phyloP scores from a whole-genome alignment of 2,888 invertebrate genomes.

The Taphrorychus bicolor region DNA sequence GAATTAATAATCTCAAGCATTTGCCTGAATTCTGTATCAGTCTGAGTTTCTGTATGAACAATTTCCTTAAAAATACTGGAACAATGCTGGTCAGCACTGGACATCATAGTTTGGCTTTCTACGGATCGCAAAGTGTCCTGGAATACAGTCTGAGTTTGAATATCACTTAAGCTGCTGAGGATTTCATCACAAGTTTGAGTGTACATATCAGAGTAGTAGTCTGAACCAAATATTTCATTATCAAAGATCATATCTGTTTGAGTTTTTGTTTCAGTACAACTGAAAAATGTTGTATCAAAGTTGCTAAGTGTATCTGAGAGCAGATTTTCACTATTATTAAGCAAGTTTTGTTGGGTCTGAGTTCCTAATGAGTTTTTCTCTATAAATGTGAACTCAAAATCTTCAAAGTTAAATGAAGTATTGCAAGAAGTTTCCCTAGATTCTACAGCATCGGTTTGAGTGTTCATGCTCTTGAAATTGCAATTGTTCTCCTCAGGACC shows the following conservation, averaged over 20 bases:
- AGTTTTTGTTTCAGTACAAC: conserved; percentile 57
- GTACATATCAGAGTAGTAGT: conserved; percentile 56
- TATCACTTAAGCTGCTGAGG: conserved; percentile 64
- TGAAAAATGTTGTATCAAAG: conserved; percentile 42
- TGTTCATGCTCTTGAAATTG: conserved; percentile 41
- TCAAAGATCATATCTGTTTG: conserved; percentile 64
- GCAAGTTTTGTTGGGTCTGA: conserved; percentile 48
- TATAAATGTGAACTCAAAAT: conserved; percentile 46
- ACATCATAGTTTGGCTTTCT: conserved; percentile 65
- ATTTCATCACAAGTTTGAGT: conserved; percentile 63
- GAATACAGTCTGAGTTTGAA: conserved; percentile 68
- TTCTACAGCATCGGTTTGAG: conserved; percentile 47
- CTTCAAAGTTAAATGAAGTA: conserved; percentile 52
- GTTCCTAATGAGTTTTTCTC: conserved; percentile 53
- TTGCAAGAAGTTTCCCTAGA: conserved; percentile 54
- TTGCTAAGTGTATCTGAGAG: conserved; percentile 48
- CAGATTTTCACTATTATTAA: conserved; percentile 45
- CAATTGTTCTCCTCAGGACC: conserved; percentile 1
- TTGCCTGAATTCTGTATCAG: conserved; percentile 59
- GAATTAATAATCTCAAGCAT: conserved; percentile 58
- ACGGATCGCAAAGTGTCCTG: conserved; percentile 64
- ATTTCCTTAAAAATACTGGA: conserved; percentile 51
- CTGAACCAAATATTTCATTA: conserved; percentile 52
- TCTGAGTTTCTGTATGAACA: conserved; percentile 65
- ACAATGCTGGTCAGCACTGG: conserved; percentile 47